Conservation (phyloP, 1,140 invertebrate genomes). For the Wasmannia auropunctata region DNA sequence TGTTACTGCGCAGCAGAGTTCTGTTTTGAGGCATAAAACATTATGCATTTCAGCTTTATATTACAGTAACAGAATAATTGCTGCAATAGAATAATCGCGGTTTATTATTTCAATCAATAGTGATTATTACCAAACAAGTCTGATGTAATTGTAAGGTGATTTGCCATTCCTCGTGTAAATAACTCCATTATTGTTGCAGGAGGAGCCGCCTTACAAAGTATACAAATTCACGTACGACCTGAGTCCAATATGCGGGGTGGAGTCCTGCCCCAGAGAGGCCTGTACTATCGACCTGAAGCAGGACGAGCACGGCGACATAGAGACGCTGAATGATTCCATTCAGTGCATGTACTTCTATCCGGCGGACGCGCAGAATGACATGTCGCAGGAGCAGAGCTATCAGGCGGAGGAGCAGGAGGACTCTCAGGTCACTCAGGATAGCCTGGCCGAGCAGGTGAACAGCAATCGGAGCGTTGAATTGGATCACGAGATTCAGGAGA, state of each 20-base stretch:
- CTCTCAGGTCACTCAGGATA: conserved; percentile 73
- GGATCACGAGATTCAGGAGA: conserved; percentile 78
- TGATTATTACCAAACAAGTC: neutral
- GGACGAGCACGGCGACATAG: conserved; percentile 71
- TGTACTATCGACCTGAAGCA: conserved; percentile 80
- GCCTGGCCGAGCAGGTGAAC: conserved; percentile 74
- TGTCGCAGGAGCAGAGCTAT: conserved; percentile 56
- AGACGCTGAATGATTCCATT: conserved; percentile 75
- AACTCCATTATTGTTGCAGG: conserved; percentile 70
- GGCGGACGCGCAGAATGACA: conserved; percentile 66
- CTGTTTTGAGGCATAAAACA: neutral
- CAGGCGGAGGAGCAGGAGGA: conserved; percentile 48
- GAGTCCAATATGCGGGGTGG: conserved; percentile 73
- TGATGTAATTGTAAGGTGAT: neutral
- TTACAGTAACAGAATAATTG: neutral
- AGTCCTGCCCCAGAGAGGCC: conserved; percentile 75
- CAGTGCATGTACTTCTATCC: conserved; percentile 78
- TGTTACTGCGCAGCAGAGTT: conserved; percentile 33
- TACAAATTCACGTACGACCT: conserved; percentile 79
- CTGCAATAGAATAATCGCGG: neutral
- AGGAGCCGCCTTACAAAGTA: conserved; percentile 72
- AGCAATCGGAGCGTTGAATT: conserved; percentile 75
- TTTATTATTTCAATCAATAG: neutral
- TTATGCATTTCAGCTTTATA: neutral
- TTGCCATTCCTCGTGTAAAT: neutral